Evolutionary conservation across 2,888 invertebrate species (phyloP).

Genomic region (Synanthedon formicaeformis): DNA sequence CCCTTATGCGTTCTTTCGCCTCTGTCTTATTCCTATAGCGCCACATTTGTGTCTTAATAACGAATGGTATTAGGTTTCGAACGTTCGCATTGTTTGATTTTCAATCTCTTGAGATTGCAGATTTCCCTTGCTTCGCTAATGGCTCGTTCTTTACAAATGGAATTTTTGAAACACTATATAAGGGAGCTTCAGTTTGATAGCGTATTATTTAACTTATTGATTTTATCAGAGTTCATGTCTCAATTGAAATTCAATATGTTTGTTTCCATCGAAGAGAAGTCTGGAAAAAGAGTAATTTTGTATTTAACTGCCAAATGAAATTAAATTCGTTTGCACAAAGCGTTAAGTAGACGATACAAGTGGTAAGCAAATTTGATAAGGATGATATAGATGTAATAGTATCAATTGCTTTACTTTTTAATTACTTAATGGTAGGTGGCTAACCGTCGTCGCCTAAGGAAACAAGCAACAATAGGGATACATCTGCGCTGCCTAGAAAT

Average conservation of each 20-base stretch:
- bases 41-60: conserved; percentile 65
- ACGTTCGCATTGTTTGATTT: conserved; percentile 58
- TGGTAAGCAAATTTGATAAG: conserved; percentile 30
- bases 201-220: conserved; percentile 42
- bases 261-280: conserved; percentile 21
- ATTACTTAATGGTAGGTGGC: too few species aligned
- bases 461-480: too few species aligned
- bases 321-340: conserved; percentile 45
- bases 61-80: conserved; percentile 56
- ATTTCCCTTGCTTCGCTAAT: conserved; percentile 48
- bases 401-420: too few species aligned
- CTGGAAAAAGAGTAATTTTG: conserved; percentile 30
- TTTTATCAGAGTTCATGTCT: conserved; percentile 19
- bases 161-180: conserved; percentile 40
- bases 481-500: too few species aligned
- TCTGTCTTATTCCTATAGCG: conserved; percentile 54
- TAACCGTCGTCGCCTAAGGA: too few species aligned
- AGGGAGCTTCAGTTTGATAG: conserved; percentile 22
- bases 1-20: conserved; percentile 32
- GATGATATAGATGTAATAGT: conserved; percentile 4
- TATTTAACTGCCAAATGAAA: conserved; percentile 50
- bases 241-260: conserved; percentile 22
- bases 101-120: conserved; percentile 52
- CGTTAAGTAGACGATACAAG: conserved; percentile 13
- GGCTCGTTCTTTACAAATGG: conserved; percentile 34